A percentile compares a stretch with the other conserved stretches of the same genome.
These are phyloP conservation scores for Drosophila sordidula DNA, from an alignment of 2,888 invertebrate species.

Conservation along the genomic window DNA sequence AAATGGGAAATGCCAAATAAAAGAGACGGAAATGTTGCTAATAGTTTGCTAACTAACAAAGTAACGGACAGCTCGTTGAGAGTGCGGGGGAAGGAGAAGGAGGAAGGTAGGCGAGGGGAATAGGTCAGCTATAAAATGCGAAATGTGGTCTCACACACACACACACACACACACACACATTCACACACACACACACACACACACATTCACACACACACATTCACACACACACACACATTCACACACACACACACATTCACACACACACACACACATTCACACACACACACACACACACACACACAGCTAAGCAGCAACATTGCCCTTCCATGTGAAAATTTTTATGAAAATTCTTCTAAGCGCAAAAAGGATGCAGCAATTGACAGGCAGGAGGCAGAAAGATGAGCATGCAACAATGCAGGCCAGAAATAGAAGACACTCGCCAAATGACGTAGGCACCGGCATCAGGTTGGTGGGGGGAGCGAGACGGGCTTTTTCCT, in stretches of 20 bases:
- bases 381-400: conserved; percentile 27
- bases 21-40: conserved; percentile 36
- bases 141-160: conserved; percentile 10
- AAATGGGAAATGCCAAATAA: conserved; percentile 22
- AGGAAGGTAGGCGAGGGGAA: background rate
- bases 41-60: conserved; percentile 36
- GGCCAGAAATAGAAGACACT: background rate
- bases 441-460: conserved; percentile 1
- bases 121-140: conserved; percentile 27
- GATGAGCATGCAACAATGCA: conserved; percentile 26
- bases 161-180: background rate
- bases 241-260: background rate
- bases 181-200: background rate
- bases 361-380: conserved; percentile 50
- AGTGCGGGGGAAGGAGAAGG: background rate
- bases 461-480: background rate
- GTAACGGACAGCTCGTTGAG: conserved; percentile 6
- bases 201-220: background rate
- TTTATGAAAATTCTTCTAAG: conserved; percentile 45
- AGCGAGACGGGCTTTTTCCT: conserved; percentile 18
- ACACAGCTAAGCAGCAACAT: conserved; percentile 1
- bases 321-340: conserved; percentile 12
- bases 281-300: background rate
- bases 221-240: background rate
- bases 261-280: background rate